Evolutionary conservation across 1,140 invertebrate genomes (phyloP).

Genomic region (Philotrypesis tridentata): DNA sequence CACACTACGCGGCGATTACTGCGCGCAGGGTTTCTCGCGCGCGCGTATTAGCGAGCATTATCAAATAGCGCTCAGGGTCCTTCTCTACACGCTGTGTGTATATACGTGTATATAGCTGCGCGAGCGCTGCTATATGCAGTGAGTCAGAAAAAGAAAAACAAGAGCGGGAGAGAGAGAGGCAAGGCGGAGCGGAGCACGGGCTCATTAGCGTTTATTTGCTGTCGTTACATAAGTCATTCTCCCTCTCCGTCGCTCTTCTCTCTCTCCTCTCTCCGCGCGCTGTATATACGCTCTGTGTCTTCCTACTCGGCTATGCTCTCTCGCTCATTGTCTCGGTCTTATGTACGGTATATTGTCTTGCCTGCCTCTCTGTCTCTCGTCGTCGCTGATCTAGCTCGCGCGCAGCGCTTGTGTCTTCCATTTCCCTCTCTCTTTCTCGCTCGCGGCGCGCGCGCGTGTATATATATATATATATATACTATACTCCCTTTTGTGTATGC

Average conservation of each 20-base stretch:
- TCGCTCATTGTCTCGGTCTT: constrained; percentile 28
- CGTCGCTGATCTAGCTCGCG: constrained; percentile 10
- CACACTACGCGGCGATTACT: too few relatives aligned
- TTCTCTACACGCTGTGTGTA: background rate
- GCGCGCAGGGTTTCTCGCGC: background rate
- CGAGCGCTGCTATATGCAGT: too few relatives aligned
- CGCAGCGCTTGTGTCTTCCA: background rate
- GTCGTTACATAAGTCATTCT: constrained; percentile 70
- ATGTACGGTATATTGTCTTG: constrained; percentile 28
- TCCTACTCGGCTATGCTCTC: constrained; percentile 39
- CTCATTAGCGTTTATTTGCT: constrained; percentile 74
- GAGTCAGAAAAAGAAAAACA: constrained; percentile 24
- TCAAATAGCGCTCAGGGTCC: constrained; percentile 22
- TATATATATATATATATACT: too few relatives aligned
- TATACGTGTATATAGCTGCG: too few relatives aligned
- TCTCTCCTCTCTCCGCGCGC: too few relatives aligned
- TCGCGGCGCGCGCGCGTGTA: background rate
- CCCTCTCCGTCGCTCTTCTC: constrained; percentile 47
- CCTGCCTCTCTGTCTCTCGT: background rate
- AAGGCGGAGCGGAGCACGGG: constrained; percentile 61
- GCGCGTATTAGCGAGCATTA: constrained; percentile 14
- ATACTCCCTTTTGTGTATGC: constrained; percentile 14
- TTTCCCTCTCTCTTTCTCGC: constrained; percentile 1
- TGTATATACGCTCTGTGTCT: too few relatives aligned
- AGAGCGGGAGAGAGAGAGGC: constrained; percentile 44